A percentile compares a stretch with the other conserved stretches of the same genome.
Evolutionary conservation across 2,888 invertebrate species (phyloP).

Genomic region (Sesamia inferens): DNA sequence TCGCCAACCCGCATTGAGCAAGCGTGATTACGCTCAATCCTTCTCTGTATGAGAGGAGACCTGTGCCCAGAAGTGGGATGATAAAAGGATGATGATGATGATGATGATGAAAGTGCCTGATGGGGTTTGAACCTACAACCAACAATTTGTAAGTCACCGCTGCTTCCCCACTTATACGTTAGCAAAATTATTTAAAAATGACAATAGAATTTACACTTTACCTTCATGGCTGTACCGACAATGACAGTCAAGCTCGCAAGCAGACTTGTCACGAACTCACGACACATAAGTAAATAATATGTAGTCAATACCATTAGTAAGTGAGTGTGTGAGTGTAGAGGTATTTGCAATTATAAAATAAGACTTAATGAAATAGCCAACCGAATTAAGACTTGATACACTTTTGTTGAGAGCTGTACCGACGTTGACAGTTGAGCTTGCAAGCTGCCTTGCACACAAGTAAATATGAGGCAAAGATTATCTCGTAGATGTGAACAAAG

Average conservation of each 20-base stretch:
- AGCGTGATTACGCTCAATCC: too few species aligned
- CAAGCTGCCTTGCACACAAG: slow-evolving; percentile 71
- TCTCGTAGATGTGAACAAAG: slow-evolving; percentile 44
- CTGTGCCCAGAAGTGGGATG: too few species aligned
- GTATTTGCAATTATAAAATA: slow-evolving; percentile 14
- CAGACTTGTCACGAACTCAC: slow-evolving; percentile 39
- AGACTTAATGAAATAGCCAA: slow-evolving; percentile 9
- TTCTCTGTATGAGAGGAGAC: too few species aligned
- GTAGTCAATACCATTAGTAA: slow-evolving; percentile 13
- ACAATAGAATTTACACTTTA: background rate
- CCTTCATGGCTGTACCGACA: slow-evolving; percentile 16
- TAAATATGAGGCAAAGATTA: slow-evolving; percentile 66
- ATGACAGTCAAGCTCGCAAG: slow-evolving; percentile 27
- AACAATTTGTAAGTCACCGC: too few species aligned
- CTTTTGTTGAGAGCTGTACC: slow-evolving; percentile 59
- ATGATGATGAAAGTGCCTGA: too few species aligned
- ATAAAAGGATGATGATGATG: too few species aligned
- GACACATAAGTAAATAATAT: slow-evolving; percentile 20
- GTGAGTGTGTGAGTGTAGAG: background rate
- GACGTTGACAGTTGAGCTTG: slow-evolving; percentile 69
- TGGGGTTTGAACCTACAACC: too few species aligned
- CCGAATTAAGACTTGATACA: slow-evolving; percentile 4
- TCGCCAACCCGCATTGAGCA: too few species aligned
- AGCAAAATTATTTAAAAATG: background rate
- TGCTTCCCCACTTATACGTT: background rate